Conservation (phyloP, 64 coral and sea anemone genomes). For the Stichodactyla helianthus region DNA sequence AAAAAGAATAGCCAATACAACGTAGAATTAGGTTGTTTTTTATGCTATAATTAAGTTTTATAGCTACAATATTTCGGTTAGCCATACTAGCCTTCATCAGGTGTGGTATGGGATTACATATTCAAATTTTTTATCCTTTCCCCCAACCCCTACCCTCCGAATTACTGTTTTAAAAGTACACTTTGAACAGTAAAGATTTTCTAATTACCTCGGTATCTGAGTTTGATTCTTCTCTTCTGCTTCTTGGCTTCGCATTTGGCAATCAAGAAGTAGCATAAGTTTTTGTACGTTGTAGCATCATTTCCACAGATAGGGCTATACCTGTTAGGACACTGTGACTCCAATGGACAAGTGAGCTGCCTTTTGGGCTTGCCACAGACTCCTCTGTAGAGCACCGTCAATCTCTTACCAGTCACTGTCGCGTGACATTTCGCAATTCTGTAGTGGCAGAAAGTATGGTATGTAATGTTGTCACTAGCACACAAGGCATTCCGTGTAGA, state of each 20-base stretch:
- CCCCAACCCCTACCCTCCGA: too few relatives aligned
- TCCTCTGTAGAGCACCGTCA: conserved; percentile 53
- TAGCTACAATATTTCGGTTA: too few relatives aligned
- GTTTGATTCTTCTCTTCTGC: conserved; percentile 32
- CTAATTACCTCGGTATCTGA: conserved; percentile 56
- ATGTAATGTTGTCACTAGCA: conserved; percentile 62
- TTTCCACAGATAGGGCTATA: conserved; percentile 46
- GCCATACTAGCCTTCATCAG: too few relatives aligned
- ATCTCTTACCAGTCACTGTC: conserved; percentile 22
- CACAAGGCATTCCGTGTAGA: conserved; percentile 47
- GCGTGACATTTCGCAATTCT: conserved; percentile 57
- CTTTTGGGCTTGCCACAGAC: conserved; percentile 64
- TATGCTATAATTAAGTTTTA: too few relatives aligned
- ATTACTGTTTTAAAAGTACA: too few relatives aligned
- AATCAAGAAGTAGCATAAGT: conserved; percentile 55
- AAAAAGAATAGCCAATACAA: too few relatives aligned
- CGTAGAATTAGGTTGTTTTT: too few relatives aligned
- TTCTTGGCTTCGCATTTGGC: conserved; percentile 53
- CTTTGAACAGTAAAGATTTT: not conserved
- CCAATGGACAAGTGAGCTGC: conserved; percentile 29
- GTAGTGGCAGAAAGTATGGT: conserved; percentile 65
- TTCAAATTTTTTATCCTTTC: too few relatives aligned
- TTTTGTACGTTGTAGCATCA: conserved; percentile 74
- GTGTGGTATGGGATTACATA: too few relatives aligned
- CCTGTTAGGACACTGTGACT: conserved; percentile 51